phyloP scores from a whole-genome alignment of 37 sponge, comb jelly and placozoan genomes.

The Aphrocallistes beatrix region DNA sequence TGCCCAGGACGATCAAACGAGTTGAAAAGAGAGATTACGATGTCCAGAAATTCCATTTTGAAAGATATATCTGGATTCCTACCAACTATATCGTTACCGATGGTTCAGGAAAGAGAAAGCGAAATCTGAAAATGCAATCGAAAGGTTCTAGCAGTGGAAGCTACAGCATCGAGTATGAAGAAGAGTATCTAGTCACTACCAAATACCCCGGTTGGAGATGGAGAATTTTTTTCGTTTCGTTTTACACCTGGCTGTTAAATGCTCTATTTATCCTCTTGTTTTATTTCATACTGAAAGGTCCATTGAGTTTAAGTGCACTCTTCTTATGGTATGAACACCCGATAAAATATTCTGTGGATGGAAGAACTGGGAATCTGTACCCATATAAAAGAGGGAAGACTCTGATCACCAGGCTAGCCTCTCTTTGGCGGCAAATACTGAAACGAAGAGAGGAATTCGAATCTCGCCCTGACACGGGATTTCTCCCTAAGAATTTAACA shows the following conservation, averaged over 20 bases:
- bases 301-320: constrained; percentile 5
- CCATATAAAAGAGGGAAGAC: neutral
- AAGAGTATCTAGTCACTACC: neutral
- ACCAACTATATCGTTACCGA: neutral
- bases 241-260: neutral
- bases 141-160: neutral
- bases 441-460: neutral
- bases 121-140: neutral
- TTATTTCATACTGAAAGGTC: neutral
- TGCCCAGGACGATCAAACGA: neutral
- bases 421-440: neutral
- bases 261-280: neutral
- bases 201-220: constrained; percentile 14
- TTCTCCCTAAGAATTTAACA: neutral
- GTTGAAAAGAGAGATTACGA: neutral
- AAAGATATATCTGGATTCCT: neutral
- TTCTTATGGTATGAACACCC: neutral
- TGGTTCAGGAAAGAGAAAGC: neutral
- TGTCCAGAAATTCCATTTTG: neutral
- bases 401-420: neutral
- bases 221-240: neutral
- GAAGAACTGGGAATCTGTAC: neutral
- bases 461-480: neutral
- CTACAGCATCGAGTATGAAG: neutral
- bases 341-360: neutral